These are phyloP conservation scores for Gryllus longicercus DNA, from an alignment of 2,888 invertebrate species.

Conservation along the genomic window DNA sequence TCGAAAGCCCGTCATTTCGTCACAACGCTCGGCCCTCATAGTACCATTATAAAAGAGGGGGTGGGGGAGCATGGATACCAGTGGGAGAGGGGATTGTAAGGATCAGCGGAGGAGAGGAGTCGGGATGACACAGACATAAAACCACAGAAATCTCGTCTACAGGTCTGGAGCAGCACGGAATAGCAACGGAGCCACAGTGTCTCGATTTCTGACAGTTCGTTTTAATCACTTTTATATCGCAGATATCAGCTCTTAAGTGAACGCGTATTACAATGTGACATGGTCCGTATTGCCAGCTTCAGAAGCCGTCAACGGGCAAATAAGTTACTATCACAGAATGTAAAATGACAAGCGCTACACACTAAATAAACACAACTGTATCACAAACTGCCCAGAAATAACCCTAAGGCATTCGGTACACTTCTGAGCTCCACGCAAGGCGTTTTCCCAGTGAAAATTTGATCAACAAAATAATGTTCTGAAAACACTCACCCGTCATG, in stretches of 20 bases:
- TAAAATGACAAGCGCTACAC: constrained; percentile 21
- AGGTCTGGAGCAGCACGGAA: constrained; percentile 4
- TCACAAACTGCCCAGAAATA: constrained; percentile 29
- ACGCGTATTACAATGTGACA: neutral
- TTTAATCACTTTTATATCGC: too few species aligned
- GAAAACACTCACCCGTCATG: constrained; percentile 54
- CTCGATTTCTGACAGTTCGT: too few species aligned
- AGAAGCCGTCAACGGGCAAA: constrained; percentile 3
- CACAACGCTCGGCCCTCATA: neutral
- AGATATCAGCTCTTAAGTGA: too few species aligned
- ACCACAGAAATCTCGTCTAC: constrained; percentile 18
- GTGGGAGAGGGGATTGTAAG: constrained; percentile 19
- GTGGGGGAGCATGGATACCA: neutral
- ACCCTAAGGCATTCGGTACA: constrained; percentile 25
- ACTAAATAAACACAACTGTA: constrained; percentile 22
- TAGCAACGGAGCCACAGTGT: too few species aligned
- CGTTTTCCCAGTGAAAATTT: constrained; percentile 47
- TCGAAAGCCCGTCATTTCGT: neutral
- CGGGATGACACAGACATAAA: neutral
- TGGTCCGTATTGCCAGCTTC: neutral
- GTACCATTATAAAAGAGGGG: constrained; percentile 8
- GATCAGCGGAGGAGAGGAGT: constrained; percentile 19
- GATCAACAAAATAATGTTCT: constrained; percentile 53
- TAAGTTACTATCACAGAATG: constrained; percentile 27
- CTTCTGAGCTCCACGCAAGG: constrained; percentile 29